phyloP scores from a whole-genome alignment of 1,140 invertebrate genomes.

The Saccostrea glomerata region DNA sequence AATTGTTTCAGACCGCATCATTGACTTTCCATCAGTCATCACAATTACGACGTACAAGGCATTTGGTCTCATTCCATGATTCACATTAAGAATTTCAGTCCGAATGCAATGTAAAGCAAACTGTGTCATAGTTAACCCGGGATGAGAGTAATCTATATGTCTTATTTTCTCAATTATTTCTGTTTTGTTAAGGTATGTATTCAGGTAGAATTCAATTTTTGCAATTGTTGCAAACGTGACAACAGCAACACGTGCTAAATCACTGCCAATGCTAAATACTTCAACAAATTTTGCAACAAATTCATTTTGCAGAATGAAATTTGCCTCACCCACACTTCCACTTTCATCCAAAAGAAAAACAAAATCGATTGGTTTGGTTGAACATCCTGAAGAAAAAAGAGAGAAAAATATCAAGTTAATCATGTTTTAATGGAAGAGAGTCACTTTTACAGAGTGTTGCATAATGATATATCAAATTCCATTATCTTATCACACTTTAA shows the following conservation, averaged over 20 bases:
- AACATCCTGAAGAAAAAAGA: not conserved
- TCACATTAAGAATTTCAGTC: not conserved
- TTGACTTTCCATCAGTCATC: slow-evolving; percentile 45
- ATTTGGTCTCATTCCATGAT: not conserved
- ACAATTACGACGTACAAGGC: slow-evolving; percentile 45
- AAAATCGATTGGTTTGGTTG: not conserved
- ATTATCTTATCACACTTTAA: no score
- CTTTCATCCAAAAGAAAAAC: not conserved
- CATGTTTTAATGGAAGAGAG: no score
- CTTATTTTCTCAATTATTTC: not conserved
- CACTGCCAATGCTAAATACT: not conserved
- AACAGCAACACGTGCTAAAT: not conserved
- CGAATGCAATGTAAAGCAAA: not conserved
- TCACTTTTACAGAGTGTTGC: no score
- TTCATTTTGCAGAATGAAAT: not conserved
- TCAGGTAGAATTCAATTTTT: not conserved
- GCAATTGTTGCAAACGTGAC: not conserved
- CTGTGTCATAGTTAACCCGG: not conserved
- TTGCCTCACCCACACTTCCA: not conserved
- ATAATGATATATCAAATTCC: no score
- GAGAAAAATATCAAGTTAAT: not conserved
- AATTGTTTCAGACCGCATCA: not conserved
- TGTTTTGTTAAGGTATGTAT: not conserved
- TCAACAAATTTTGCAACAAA: slow-evolving; percentile 28
- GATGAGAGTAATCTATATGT: not conserved